These are phyloP conservation scores for Synergus umbraculus DNA, from an alignment of 2,888 invertebrate genomes.

Conservation along the genomic window DNA sequence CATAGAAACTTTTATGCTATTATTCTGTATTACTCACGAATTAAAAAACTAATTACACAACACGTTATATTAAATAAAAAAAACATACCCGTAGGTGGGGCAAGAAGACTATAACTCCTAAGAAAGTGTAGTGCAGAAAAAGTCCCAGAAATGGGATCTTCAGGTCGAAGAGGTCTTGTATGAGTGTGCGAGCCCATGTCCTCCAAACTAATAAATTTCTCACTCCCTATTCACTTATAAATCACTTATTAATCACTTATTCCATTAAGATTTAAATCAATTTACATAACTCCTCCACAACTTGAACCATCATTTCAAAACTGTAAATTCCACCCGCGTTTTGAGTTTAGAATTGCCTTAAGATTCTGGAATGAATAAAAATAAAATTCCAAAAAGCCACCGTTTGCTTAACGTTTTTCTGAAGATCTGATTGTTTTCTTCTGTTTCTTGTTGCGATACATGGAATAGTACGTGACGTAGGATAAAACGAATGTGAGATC, in stretches of 20 bases:
- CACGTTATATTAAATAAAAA: not conserved
- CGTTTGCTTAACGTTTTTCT: not conserved
- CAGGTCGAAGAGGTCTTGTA: conserved; percentile 7
- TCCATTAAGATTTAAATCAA: not conserved
- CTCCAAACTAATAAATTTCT: not conserved
- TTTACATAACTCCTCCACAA: not conserved
- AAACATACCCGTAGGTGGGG: conserved; percentile 3
- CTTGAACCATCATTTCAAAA: not conserved
- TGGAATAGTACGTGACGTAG: not conserved
- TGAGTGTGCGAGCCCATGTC: conserved; percentile 19
- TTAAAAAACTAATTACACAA: too few species aligned
- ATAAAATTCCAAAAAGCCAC: not conserved
- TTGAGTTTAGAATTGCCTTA: not conserved
- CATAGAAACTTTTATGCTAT: too few species aligned
- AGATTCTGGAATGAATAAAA: not conserved
- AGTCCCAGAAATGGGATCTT: conserved; percentile 14
- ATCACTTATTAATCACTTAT: not conserved
- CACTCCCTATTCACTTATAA: not conserved
- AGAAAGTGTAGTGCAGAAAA: conserved; percentile 34
- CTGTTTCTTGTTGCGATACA: not conserved
- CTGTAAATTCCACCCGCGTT: not conserved
- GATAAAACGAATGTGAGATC: conserved; percentile 24
- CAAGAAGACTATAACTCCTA: conserved; percentile 34
- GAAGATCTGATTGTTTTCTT: conserved; percentile 16
- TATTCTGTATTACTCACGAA: too few species aligned